Evolutionary conservation across 1,140 invertebrate genomes (phyloP), one percentile per base, ranked within the genome.

Genomic region (Brachionus plicatilis): DNA sequence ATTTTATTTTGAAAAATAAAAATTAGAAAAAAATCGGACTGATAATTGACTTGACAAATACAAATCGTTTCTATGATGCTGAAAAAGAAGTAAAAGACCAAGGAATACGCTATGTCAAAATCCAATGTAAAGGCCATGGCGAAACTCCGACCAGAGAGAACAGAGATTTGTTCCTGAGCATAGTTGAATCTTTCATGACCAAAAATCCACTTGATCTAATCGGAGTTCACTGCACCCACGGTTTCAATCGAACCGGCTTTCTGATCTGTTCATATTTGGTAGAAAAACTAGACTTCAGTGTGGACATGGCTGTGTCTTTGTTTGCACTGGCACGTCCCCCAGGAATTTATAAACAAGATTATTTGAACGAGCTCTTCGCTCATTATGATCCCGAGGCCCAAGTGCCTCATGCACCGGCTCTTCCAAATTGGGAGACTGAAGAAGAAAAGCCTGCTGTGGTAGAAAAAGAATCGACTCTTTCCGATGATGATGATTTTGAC

Each of bases 151-250:
- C 92, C 0, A 85, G 85, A 47, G 94, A 96, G 33, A 94, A 96
- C 88, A 94, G 93, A 0, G 91, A 91, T 86, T 90, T 90, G 33
- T 98, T 98, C 88, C 92, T 96, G 56, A 88, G 93, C 85, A 87
- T 95, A 50, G 95, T 95, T 85, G 91, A 92, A 45, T 92, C 92
- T 70, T 97, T 95, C 86, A 93, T 96, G 33, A 89, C 90, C n/a
- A 91, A 95, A 86, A 89, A 91, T 89, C 95, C 95, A 3, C 88
- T 94, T 84, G 92, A 95, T 86, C 70, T 88, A 86, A 12, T 87
- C 91, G 92, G 93, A 66, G 94, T 99, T 41, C 98, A 99, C 89
- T 99, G 97, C 88, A 99, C 97, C 0, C 97, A 99, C 91, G 98
- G 97, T 0, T 99, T 99, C 88, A 99, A 99, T 89, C 91, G 98